phyloP scores from a whole-genome alignment of 2,888 invertebrate genomes.

The Dinocampus coccinellae region DNA sequence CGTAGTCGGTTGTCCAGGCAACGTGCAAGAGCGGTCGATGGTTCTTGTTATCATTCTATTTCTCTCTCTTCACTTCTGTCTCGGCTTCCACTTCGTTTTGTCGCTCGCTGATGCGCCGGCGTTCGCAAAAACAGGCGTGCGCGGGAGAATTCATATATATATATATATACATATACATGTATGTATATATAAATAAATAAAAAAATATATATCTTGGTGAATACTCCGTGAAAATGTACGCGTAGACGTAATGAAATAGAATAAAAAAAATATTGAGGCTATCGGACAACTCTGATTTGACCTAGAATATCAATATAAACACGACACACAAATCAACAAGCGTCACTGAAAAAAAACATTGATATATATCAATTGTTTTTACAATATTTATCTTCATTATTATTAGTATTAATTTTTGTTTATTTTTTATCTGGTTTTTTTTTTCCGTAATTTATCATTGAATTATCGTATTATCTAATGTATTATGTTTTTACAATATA shows the following conservation, averaged over 20 bases:
- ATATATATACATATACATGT: neutral
- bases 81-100: slow-evolving; percentile 24
- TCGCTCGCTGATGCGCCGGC: slow-evolving; percentile 33
- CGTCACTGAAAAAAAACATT: neutral
- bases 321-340: neutral
- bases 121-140: slow-evolving; percentile 42
- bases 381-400: neutral
- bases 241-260: too few relatives aligned
- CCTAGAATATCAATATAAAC: neutral
- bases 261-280: neutral
- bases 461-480: too few relatives aligned
- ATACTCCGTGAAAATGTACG: too few relatives aligned
- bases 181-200: neutral
- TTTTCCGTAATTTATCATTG: too few relatives aligned
- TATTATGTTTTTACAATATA: too few relatives aligned
- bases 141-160: neutral
- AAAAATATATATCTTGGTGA: too few relatives aligned
- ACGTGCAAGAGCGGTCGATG: slow-evolving; percentile 54
- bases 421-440: too few relatives aligned
- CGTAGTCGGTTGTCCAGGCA: slow-evolving; percentile 35
- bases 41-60: slow-evolving; percentile 50
- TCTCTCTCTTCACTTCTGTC: slow-evolving; percentile 40
- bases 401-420: too few relatives aligned
- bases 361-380: neutral
- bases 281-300: neutral